A percentile compares a stretch with the other conserved stretches of the same genome.
Evolutionary conservation across 2,113 vertebrate species (phyloP).

Genomic region (Apeltes quadracus): DNA sequence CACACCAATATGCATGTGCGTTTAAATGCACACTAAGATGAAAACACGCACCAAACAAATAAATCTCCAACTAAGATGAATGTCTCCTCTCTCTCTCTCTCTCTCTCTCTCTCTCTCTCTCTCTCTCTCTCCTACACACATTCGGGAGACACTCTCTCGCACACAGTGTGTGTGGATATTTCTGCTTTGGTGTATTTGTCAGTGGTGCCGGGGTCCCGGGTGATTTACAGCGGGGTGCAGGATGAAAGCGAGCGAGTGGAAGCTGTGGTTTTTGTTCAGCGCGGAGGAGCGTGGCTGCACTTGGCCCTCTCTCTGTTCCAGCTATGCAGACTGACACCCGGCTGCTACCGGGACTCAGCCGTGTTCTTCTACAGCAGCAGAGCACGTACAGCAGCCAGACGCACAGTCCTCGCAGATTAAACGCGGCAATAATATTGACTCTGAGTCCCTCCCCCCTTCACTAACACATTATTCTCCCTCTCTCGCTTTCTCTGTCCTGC

Average conservation of each 20-base stretch:
- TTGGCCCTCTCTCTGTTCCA: conserved; percentile 48
- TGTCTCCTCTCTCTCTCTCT: conserved; percentile 47
- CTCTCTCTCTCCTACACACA: conserved; percentile 2
- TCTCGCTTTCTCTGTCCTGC: conserved; percentile 20
- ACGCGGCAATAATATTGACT: conserved; percentile 38
- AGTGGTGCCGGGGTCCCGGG: conserved; percentile 54
- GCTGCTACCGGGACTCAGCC: conserved; percentile 60
- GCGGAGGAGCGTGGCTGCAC: conserved; percentile 54
- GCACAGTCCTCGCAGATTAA: conserved; percentile 52
- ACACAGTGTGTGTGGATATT: conserved; percentile 57
- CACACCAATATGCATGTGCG: conserved; percentile 44
- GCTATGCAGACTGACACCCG: conserved; percentile 65
- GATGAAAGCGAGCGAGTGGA: conserved; percentile 59
- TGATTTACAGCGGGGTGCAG: conserved; percentile 73
- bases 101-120: conserved; percentile 29
- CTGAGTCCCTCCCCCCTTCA: conserved; percentile 18
- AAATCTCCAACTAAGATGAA: conserved; percentile 65
- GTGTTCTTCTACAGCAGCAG: conserved; percentile 48
- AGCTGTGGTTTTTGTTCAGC: conserved; percentile 50
- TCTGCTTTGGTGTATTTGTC: conserved; percentile 67
- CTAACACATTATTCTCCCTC: conserved; percentile 19
- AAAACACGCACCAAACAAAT: conserved; percentile 64
- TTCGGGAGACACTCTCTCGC: conserved; percentile 21
- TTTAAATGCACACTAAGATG: conserved; percentile 55
- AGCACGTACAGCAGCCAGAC: conserved; percentile 49